A percentile compares a stretch with the other conserved stretches of the same genome.
Evolutionary conservation across 2,888 invertebrate species (phyloP).

Genomic region (Deilephila porcellus): DNA sequence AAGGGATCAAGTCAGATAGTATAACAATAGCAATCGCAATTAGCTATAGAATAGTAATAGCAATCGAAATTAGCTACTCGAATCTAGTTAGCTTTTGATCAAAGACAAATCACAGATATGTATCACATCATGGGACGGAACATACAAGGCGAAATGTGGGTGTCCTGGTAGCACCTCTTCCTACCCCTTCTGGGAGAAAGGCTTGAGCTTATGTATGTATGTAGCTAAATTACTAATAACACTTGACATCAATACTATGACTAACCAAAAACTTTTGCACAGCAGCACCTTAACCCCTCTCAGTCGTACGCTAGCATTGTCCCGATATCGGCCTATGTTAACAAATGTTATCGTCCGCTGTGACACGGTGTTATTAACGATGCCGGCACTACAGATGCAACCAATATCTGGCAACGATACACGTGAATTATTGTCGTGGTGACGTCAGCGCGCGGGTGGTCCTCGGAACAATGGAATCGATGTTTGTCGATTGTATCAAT

Average conservation of each 20-base stretch:
- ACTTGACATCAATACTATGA: too few relatives aligned
- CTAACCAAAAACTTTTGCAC: constrained; percentile 29
- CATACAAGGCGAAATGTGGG: too few relatives aligned
- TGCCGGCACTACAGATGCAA: constrained; percentile 45
- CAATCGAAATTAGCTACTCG: too few relatives aligned
- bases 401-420: constrained; percentile 45
- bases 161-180: too few relatives aligned
- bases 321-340: constrained; percentile 57
- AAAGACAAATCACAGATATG: too few relatives aligned
- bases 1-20: too few relatives aligned
- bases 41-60: too few relatives aligned
- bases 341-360: constrained; percentile 65
- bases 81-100: too few relatives aligned
- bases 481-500: background rate
- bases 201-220: too few relatives aligned
- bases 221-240: too few relatives aligned
- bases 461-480: constrained; percentile 10
- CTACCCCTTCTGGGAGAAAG: background rate
- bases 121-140: too few relatives aligned
- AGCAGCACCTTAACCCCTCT: constrained; percentile 47
- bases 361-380: constrained; percentile 66
- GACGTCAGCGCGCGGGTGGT: constrained; percentile 42
- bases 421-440: constrained; percentile 1
- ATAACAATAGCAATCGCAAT: too few relatives aligned
- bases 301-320: constrained; percentile 44